Evolutionary conservation across 2,888 invertebrate genomes (phyloP).

Genomic region (Branchellion lobata): DNA sequence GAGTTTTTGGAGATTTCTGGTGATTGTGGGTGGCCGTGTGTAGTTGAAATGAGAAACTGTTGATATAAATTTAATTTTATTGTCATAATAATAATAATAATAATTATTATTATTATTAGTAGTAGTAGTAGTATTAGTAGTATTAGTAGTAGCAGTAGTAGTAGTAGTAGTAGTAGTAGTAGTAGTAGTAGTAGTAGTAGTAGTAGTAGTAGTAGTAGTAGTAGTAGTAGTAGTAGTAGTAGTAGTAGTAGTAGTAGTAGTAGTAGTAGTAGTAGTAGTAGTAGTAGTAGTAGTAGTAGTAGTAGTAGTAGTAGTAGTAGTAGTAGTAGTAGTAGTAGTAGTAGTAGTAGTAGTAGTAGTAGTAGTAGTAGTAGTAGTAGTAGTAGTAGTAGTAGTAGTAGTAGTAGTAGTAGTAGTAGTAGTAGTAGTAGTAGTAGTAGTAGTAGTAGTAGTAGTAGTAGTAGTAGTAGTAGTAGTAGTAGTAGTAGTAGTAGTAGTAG

Average conservation of each 20-base stretch:
- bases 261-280: constrained; percentile 29
- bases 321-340: constrained; percentile 37
- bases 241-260: constrained; percentile 29
- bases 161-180: too few relatives aligned
- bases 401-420: constrained; percentile 31
- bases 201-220: constrained; percentile 23
- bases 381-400: constrained; percentile 35
- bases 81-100: too few relatives aligned
- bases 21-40: too few relatives aligned
- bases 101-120: too few relatives aligned
- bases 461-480: constrained; percentile 36
- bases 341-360: constrained; percentile 33
- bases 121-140: too few relatives aligned
- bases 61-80: too few relatives aligned
- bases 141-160: too few relatives aligned
- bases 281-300: constrained; percentile 27
- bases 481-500: constrained; percentile 33
- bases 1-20: not conserved
- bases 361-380: constrained; percentile 45
- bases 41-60: too few relatives aligned
- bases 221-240: constrained; percentile 29
- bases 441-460: constrained; percentile 42
- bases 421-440: constrained; percentile 34
- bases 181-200: not conserved
- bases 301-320: constrained; percentile 42